These are phyloP conservation scores for Myotis pilosus DNA, from an alignment of 2,797 vertebrate genomes.

Conservation along the genomic window DNA sequence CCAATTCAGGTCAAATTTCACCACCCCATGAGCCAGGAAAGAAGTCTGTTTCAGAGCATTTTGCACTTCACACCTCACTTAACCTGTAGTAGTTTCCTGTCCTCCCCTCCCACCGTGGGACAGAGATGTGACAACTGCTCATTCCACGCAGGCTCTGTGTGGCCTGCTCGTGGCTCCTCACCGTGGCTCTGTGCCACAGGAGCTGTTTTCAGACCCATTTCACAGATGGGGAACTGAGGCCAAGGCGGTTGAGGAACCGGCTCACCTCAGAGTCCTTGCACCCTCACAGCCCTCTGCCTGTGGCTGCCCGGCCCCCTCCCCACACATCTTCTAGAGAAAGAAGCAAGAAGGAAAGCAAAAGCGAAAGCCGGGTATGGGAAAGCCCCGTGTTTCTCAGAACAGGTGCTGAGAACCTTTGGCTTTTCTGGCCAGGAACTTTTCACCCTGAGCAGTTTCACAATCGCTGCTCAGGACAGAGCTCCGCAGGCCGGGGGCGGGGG, in stretches of 20 bases:
- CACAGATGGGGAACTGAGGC: background rate
- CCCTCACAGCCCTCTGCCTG: background rate
- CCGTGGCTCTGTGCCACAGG: background rate
- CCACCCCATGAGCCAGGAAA: too few species aligned
- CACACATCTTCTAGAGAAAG: too few species aligned
- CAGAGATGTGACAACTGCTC: background rate
- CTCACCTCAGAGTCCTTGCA: background rate
- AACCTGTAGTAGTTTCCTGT: background rate
- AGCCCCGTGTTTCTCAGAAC: too few species aligned
- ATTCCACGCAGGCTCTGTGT: background rate
- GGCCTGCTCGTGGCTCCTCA: background rate
- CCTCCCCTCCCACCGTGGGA: rapidly evolving
- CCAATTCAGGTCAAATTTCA: background rate
- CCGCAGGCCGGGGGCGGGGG: too few species aligned
- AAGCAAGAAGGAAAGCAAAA: too few species aligned
- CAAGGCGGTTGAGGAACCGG: background rate
- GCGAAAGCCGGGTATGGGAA: too few species aligned
- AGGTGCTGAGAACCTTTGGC: too few species aligned
- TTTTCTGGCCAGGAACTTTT: too few species aligned
- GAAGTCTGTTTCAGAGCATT: background rate
- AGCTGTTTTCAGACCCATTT: background rate
- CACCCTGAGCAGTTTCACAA: too few species aligned
- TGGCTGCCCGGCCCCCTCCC: background rate
- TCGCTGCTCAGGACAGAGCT: too few species aligned
- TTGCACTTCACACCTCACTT: background rate